Base-by-base conservation (phyloP, 2,797 vertebrate species). In the Miichthys miiuy region DNA sequence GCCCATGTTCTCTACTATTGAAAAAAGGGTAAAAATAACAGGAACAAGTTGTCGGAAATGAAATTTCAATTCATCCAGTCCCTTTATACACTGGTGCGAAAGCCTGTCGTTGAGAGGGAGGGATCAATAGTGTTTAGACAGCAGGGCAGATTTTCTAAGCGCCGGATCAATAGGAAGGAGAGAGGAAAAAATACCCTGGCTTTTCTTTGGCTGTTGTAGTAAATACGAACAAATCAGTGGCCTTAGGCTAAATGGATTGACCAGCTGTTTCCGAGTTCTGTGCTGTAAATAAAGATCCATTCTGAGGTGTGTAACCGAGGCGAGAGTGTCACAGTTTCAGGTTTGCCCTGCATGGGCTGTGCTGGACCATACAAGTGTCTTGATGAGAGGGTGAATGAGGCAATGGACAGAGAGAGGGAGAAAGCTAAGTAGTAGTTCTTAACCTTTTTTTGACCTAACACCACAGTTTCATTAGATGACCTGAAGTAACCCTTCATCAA, bases 51-150 rank as follows among this genome's bases (percentile, higher is more conserved):
- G 97, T 96, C 87, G 94, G 96, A 97, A 97, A 97, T 96, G 94
- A 97, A 97, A 97, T 97, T 96, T 97, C 96, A 96, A 96, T 97
- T 97, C 96, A 96, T 96, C 95, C 96, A 96, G 91, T 93, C 96
- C 96, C 96, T 97, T 96, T 97, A 96, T 96, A 96, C 95, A 96
- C 95, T 95, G 91, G 93, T 95, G 95, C 95, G 87, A 93, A 76
- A 85, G 96, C 94, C 95, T 93, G 92, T 94, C 90, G 92, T 94
- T 92, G 93, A 96, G 95, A 96, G 93, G 94, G 92, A 92, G 89
- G 93, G 95, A 97, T 97, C 97, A 96, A 97, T 96, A 97, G 95
- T 96, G 96, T 97, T 98, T 97, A 97, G 96, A 97, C 96, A 97
- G 96, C 96, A 92, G 94, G 96, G 96, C 95, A 96, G 96, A 96